Evolutionary conservation across 2,888 invertebrate genomes (phyloP).

Genomic region (Yponomeuta sedellus): DNA sequence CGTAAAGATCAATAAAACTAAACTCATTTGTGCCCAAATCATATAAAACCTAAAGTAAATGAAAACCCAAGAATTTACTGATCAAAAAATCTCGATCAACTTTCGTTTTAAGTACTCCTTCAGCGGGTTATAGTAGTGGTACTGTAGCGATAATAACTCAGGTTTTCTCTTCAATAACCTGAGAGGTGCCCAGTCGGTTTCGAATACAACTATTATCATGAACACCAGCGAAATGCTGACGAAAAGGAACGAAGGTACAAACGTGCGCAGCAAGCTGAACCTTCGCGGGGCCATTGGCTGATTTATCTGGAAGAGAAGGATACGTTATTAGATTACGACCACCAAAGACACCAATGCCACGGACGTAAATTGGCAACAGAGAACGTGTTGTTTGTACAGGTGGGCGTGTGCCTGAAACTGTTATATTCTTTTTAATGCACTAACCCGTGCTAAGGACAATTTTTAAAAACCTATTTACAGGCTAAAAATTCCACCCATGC

Average conservation of each 20-base stretch:
- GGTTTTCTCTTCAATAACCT: conserved; percentile 83
- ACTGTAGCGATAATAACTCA: conserved; percentile 84
- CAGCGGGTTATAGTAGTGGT: conserved; percentile 89
- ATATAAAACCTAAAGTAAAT: background rate
- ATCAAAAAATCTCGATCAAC: conserved; percentile 79
- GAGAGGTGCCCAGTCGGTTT: conserved; percentile 85
- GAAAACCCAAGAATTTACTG: conserved; percentile 15
- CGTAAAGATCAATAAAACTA: background rate
- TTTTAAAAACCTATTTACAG: no score
- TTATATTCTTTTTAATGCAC: no score
- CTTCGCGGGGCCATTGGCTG: conserved; percentile 48
- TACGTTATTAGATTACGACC: background rate
- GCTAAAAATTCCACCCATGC: no score
- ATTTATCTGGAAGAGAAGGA: conserved; percentile 19
- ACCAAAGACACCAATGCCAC: no score
- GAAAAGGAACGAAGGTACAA: conserved; percentile 86
- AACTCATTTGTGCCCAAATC: background rate
- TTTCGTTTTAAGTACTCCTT: conserved; percentile 84
- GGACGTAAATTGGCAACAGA: no score
- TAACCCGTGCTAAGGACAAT: no score
- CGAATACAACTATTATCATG: conserved; percentile 83
- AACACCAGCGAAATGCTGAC: conserved; percentile 82
- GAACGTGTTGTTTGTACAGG: no score
- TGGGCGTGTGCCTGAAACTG: no score
- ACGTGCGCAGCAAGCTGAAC: conserved; percentile 82